A percentile compares a stretch with the other conserved stretches of the same genome.
phyloP scores from a whole-genome alignment of 2,113 vertebrate genomes.

The Plecturocebus donacophilus region DNA sequence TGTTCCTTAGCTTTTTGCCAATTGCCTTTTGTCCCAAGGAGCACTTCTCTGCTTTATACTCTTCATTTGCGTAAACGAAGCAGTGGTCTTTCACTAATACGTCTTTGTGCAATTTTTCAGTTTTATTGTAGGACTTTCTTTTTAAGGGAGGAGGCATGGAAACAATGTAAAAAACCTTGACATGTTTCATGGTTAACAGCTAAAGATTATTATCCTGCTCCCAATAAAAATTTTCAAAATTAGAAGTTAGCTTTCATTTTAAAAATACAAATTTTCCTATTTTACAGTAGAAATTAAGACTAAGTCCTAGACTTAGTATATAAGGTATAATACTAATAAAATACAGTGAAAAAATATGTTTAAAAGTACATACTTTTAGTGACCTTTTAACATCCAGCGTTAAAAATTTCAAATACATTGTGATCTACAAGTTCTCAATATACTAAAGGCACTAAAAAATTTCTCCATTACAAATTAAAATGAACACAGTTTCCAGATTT shows the following conservation, averaged over 20 bases:
- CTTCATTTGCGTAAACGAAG: neutral
- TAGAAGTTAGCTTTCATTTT: neutral
- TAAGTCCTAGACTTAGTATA: neutral
- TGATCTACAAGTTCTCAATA: neutral
- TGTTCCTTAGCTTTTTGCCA: constrained; percentile 26
- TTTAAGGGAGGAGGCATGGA: neutral
- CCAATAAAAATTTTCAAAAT: constrained; percentile 2
- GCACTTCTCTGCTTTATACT: neutral
- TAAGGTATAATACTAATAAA: neutral
- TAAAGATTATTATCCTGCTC: neutral
- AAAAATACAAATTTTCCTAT: neutral
- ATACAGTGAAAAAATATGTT: neutral
- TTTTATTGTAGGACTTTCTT: neutral
- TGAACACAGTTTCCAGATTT: neutral
- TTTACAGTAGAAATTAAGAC: constrained; percentile 25
- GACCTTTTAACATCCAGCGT: neutral
- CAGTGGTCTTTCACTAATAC: neutral
- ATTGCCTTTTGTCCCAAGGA: neutral
- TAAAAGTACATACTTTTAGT: neutral
- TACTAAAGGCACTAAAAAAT: neutral
- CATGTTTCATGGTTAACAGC: neutral
- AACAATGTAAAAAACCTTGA: neutral
- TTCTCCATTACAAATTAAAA: constrained; percentile 11
- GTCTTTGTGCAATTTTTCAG: neutral
- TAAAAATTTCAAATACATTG: constrained; percentile 17